phyloP scores from a whole-genome alignment of 2,888 invertebrate species.

The Auanema freiburgensis region DNA sequence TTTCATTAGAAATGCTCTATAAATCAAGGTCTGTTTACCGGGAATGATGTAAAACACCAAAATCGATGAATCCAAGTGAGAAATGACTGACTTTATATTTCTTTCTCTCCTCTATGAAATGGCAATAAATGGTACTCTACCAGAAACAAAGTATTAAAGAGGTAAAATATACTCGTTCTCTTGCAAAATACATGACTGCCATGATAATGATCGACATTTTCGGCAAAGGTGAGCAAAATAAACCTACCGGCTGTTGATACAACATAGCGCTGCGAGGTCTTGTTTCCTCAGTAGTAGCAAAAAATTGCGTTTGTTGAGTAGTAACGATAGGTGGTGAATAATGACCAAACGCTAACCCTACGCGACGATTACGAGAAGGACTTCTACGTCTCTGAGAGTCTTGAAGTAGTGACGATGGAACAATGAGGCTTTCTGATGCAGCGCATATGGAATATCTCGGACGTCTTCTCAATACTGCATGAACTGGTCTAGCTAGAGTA shows the following conservation, averaged over 20 bases:
- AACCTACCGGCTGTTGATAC: too few relatives aligned
- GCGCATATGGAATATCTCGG: constrained; percentile 18
- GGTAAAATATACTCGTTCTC: too few relatives aligned
- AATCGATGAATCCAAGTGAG: background rate
- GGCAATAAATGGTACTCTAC: background rate
- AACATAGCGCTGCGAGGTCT: too few relatives aligned
- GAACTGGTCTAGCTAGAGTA: constrained; percentile 24
- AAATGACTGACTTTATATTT: background rate
- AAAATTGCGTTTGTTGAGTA: too few relatives aligned
- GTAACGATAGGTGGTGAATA: constrained; percentile 22
- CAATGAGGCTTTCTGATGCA: constrained; percentile 10
- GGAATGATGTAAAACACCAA: too few relatives aligned
- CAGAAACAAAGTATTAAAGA: too few relatives aligned
- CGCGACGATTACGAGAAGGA: constrained; percentile 17
- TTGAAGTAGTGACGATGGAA: background rate
- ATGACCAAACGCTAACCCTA: constrained; percentile 31
- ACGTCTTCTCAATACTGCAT: constrained; percentile 17
- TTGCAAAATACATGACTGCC: too few relatives aligned
- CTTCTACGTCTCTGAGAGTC: constrained; percentile 12
- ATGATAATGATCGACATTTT: too few relatives aligned
- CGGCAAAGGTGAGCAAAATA: too few relatives aligned
- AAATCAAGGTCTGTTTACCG: too few relatives aligned
- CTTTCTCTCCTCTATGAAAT: background rate
- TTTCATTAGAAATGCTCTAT: too few relatives aligned
- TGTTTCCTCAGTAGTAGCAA: too few relatives aligned